Percentiles rank a stretch among this genome's conserved stretches.
Conservation (phyloP, 1,140 invertebrate species). For the Drosophila sulfurigaster region DNA sequence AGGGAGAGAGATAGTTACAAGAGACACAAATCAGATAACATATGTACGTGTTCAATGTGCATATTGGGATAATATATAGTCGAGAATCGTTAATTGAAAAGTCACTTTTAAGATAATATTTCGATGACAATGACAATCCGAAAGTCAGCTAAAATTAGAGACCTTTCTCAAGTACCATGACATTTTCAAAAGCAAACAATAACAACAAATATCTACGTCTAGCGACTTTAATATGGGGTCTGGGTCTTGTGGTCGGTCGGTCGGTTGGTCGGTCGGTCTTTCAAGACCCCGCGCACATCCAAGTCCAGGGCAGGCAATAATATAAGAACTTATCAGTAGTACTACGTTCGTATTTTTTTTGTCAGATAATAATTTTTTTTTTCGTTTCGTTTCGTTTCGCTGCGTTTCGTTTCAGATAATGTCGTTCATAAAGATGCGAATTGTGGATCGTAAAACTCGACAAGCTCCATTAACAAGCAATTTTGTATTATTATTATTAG, state of each 20-base stretch:
- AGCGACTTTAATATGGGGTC: constrained; percentile 5
- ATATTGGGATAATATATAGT: neutral
- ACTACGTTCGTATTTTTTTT: neutral
- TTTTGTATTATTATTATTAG: constrained; percentile 78
- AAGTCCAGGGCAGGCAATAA: neutral
- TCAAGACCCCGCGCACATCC: too few relatives aligned
- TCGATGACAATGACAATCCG: constrained; percentile 7
- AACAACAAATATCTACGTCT: constrained; percentile 13
- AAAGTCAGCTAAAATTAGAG: constrained; percentile 17
- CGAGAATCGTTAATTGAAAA: neutral
- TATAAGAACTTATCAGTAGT: constrained; percentile 6
- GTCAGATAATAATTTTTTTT: neutral
- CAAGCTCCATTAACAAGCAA: constrained; percentile 67
- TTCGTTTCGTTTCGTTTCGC: neutral
- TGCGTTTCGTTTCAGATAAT: constrained; percentile 15
- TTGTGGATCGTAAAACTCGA: constrained; percentile 40
- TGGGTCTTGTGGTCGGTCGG: neutral
- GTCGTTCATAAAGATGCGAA: constrained; percentile 59
- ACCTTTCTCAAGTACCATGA: constrained; percentile 35
- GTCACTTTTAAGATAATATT: neutral
- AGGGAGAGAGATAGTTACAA: neutral
- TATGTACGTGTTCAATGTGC: too few relatives aligned
- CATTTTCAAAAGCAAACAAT: constrained; percentile 9
- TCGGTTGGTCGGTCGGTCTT: too few relatives aligned
- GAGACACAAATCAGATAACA: too few relatives aligned